A percentile compares a stretch with the other conserved stretches of the same genome.
phyloP scores from a whole-genome alignment of 2,888 invertebrate genomes.

The Cryptocheilus praepositus region DNA sequence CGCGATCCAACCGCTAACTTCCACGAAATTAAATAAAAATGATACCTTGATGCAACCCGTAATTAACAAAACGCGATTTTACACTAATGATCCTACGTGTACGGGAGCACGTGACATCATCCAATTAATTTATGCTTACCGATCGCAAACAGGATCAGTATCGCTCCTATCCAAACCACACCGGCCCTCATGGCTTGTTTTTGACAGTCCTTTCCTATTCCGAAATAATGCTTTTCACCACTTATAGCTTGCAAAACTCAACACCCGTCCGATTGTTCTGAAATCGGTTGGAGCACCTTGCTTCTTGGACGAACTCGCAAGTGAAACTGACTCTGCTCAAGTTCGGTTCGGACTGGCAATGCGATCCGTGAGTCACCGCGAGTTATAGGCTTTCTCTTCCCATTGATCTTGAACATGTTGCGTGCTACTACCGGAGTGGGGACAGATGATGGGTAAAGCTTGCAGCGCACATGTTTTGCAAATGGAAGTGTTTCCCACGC shows the following conservation, averaged over 20 bases:
- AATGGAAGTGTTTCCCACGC: not conserved
- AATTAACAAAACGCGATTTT: too few relatives aligned
- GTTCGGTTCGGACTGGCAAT: too few relatives aligned
- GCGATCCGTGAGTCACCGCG: conserved; percentile 17
- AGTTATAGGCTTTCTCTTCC: conserved; percentile 55
- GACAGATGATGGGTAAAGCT: conserved; percentile 11
- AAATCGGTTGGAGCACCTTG: not conserved
- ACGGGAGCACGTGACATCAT: not conserved
- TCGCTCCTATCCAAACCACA: conserved; percentile 49
- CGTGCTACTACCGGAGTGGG: conserved; percentile 22
- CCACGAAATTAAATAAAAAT: not conserved
- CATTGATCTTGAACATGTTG: conserved; percentile 36
- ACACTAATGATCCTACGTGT: too few relatives aligned
- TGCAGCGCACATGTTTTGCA: too few relatives aligned
- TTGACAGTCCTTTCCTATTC: too few relatives aligned
- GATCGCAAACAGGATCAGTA: conserved; percentile 50
- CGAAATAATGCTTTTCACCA: too few relatives aligned
- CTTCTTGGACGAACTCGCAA: not conserved
- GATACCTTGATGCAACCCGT: too few relatives aligned
- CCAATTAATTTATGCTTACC: conserved; percentile 49
- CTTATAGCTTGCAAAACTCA: too few relatives aligned
- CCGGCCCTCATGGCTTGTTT: conserved; percentile 41
- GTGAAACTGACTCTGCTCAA: not conserved
- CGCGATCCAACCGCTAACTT: too few relatives aligned
- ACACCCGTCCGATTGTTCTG: not conserved